Evolutionary conservation across 1,140 invertebrate species (phyloP).

Genomic region (Oncopeltus fasciatus): DNA sequence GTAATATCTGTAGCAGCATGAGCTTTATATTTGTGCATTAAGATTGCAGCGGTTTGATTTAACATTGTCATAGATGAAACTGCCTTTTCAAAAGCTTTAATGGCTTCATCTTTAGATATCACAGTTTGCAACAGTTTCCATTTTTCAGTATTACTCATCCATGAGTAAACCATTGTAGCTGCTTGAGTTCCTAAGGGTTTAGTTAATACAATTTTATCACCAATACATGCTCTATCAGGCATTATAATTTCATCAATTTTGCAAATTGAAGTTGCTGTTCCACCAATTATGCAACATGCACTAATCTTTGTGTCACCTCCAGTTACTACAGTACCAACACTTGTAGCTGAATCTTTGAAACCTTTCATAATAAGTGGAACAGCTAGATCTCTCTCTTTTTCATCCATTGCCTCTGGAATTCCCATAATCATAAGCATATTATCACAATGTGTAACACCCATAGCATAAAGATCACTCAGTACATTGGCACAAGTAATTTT

Average conservation of each 20-base stretch:
- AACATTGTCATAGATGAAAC: constrained; percentile 95
- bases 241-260: not conserved
- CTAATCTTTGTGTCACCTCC: constrained; percentile 95
- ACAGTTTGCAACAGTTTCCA: constrained; percentile 92
- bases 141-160: constrained; percentile 85
- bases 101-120: constrained; percentile 83
- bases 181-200: constrained; percentile 91
- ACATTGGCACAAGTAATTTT: constrained; percentile 95
- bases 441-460: constrained; percentile 97
- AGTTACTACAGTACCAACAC: constrained; percentile 82
- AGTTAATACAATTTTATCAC: constrained; percentile 89
- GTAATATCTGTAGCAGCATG: constrained; percentile 95
- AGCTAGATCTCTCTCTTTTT: constrained; percentile 86
- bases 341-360: constrained; percentile 84
- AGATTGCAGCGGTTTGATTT: constrained; percentile 75
- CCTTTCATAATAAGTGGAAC: constrained; percentile 87
- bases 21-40: constrained; percentile 97
- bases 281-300: constrained; percentile 95
- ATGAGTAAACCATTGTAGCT: constrained; percentile 92
- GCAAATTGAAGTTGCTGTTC: constrained; percentile 87
- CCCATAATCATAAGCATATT: constrained; percentile 98
- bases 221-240: constrained; percentile 87
- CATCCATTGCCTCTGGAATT: constrained; percentile 86
- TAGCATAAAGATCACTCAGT: constrained; percentile 94
- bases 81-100: constrained; percentile 85